Base-by-base conservation (phyloP, 2,113 vertebrate species). In the Scytalopus superciliaris region DNA sequence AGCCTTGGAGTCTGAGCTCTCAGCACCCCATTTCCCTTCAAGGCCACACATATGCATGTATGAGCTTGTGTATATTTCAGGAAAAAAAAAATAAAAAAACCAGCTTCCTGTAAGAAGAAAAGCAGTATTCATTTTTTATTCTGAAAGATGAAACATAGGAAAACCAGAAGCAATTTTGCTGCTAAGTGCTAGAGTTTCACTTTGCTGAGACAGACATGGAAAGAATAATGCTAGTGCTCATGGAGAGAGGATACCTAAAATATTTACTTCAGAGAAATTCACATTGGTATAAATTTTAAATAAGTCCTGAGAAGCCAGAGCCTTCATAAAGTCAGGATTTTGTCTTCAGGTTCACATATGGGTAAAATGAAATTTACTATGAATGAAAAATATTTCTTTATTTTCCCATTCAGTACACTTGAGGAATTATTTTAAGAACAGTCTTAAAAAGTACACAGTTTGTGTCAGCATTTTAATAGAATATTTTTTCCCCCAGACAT, bases 341-440 rank as follows among this genome's bases (percentile, higher is more conserved):
- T 94, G 13, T 45, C 74, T 79, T 76, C 37, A 84, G 35, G 47
- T 63, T 87, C 63, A 85, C 24, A 55, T 68, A 91, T 3, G 2
- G 39, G 35, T 24, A 80, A 89, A 89, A 55, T 2, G 1, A 89
- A 76, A 93, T 70, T 62, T 81, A 6, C 1, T 76, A 52, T 76
- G 76, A 68, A 50, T 70, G 25, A 83, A 80, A 93, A 93, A 39
- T 39, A 67, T 56, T 87, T 90, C 24, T 23, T 35, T 59, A 79
- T 82, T 84, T 3, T 74, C 89, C 59, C 14, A 62, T 82, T 81
- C 56, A 78, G 67, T 44, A 90, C 45, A 66, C 15, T 7, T 44
- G 31, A 52, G 35, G 35, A 90, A 81, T 86, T 86, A 63, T 92
- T 93, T 80, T 77, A 70, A 88, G n/a, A 85, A 63, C 7, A 92